These are phyloP conservation scores for Callosobruchus maculatus DNA, from an alignment of 2,888 invertebrate species.

Conservation along the genomic window DNA sequence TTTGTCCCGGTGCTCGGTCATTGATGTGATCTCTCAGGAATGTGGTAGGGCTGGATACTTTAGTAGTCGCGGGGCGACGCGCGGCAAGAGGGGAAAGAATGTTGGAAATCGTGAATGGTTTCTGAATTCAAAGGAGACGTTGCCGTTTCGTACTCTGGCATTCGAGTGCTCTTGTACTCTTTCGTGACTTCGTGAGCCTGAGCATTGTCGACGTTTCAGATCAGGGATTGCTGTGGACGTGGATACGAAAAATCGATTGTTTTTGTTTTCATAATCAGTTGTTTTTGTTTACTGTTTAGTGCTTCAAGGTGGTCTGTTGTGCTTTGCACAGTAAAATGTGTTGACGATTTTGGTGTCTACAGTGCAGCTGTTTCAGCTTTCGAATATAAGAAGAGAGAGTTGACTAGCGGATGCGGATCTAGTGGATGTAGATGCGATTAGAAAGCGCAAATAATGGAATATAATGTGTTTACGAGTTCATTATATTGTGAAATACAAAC, in stretches of 20 bases:
- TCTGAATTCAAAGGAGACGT: constrained; percentile 39
- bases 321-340: not conserved
- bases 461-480: not conserved
- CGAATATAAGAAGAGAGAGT: not conserved
- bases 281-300: not conserved
- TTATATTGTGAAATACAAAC: not conserved
- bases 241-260: not conserved
- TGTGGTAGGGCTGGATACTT: constrained; percentile 47
- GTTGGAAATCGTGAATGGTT: constrained; percentile 50
- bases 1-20: constrained; percentile 47
- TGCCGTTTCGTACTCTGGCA: constrained; percentile 28
- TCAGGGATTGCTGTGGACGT: not conserved
- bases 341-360: not conserved
- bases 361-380: not conserved
- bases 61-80: constrained; percentile 28
- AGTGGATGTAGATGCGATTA: not conserved
- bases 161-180: constrained; percentile 28
- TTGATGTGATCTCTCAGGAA: constrained; percentile 52
- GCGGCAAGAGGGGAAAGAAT: constrained; percentile 45
- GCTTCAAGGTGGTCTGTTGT: not conserved
- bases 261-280: too few species aligned
- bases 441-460: not conserved
- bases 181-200: too few species aligned
- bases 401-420: not conserved
- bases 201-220: not conserved